Base-by-base conservation (phyloP, 2,113 vertebrate species). In the Axis porcinus region DNA sequence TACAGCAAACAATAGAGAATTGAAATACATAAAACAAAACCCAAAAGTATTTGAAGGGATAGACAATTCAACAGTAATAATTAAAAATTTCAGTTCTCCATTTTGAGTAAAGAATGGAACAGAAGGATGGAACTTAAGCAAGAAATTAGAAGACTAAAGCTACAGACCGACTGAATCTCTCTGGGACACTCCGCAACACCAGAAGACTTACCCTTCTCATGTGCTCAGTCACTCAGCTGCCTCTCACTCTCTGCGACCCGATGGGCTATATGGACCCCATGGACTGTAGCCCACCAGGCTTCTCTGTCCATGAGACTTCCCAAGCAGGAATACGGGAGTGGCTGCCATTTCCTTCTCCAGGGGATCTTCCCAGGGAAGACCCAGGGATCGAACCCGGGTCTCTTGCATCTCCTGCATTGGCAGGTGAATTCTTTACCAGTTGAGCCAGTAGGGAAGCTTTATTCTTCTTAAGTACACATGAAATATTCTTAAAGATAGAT, bases 161-260 rank as follows among this genome's bases (percentile, higher is more conserved):
- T 30, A 36, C 52, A 54, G 12, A 54, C 23, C 47, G 54, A 0
- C 86, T 40, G 52, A 12, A 13, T 36, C 62, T 52, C 62, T 70
- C 0, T 52, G 15, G 60, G 47, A 36, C 60, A 52, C 33, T 2
- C 13, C 2, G 0, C 13, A 50, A 25, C 13, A 67, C 30, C 15
- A 28, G 47, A 36, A 40, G 14, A 74, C n/a, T 74, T 25, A 25
- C 1, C 43, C 36, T 85, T 85, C 82, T 27, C 82, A 0, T 7
- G 70, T 74, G 70, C 36, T 6, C 25, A 14, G 70, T 25, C 11
- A 0, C 70, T 43, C 36, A 25, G 70, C 40, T 14, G 70, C 40
- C 21, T 43, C 70, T 43, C 36, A 2, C n/a, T 23, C 70, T 74
- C 70, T 74, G 19, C 6, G 2, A 40, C 19, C 36, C 1, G 0